phyloP scores from a whole-genome alignment of 2,113 vertebrate species.

The Sula dactylatra region DNA sequence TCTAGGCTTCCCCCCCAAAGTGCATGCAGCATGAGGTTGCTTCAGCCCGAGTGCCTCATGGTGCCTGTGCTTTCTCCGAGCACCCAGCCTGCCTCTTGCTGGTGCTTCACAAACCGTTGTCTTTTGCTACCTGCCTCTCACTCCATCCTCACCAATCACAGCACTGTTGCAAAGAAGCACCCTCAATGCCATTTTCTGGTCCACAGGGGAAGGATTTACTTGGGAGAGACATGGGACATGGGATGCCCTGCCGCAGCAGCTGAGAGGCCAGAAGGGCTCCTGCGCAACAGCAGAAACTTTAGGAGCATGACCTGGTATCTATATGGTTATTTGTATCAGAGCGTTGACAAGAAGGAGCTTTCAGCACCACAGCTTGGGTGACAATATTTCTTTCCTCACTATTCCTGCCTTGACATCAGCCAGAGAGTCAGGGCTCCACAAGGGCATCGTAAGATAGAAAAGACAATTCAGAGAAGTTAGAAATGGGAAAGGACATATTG shows the following conservation, averaged over 20 bases:
- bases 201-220: background rate
- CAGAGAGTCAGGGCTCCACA: background rate
- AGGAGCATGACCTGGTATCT: slow-evolving; percentile 32
- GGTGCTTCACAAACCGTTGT: background rate
- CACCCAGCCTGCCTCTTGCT: background rate
- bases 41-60: background rate
- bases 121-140: background rate
- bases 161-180: background rate
- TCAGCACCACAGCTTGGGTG: slow-evolving; percentile 30
- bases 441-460: slow-evolving; percentile 3
- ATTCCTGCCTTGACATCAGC: slow-evolving; percentile 34
- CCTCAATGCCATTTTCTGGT: background rate
- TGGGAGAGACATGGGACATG: background rate
- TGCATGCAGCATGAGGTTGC: fast-evolving
- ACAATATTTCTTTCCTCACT: slow-evolving; percentile 50
- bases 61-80: background rate
- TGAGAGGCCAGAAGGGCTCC: slow-evolving; percentile 4
- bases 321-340: slow-evolving; percentile 30
- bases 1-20: background rate
- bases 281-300: background rate
- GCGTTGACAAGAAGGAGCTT: slow-evolving; percentile 41
- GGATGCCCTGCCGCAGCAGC: background rate
- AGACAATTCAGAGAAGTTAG: slow-evolving; percentile 16
- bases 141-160: fast-evolving
- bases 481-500: background rate